phyloP scores from a whole-genome alignment of 2,888 invertebrate species.

The Colostygia pectinataria region DNA sequence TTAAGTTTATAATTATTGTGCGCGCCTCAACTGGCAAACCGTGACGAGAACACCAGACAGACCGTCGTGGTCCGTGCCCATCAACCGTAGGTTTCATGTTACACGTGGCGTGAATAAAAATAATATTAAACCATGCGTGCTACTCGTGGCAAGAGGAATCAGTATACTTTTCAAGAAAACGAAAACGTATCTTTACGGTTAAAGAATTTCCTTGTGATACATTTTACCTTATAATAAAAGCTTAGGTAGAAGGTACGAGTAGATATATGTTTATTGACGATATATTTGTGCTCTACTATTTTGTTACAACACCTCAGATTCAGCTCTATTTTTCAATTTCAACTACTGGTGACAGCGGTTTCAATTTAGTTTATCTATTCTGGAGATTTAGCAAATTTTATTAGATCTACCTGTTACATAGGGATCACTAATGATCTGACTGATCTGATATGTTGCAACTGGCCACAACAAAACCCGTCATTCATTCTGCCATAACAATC shows the following conservation, averaged over 20 bases:
- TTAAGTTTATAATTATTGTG: conserved; percentile 32
- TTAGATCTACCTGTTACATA: conserved; percentile 15
- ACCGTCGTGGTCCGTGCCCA: conserved; percentile 57
- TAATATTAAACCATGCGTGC: conserved; percentile 18
- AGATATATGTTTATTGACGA: no score
- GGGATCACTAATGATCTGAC: conserved; percentile 16
- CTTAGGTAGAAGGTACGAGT: no score
- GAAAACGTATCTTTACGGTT: no score
- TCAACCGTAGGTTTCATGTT: conserved; percentile 55
- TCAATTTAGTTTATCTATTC: no score
- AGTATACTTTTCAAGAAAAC: conserved; percentile 1
- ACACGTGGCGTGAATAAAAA: conserved; percentile 62
- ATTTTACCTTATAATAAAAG: no score
- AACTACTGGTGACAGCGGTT: no score
- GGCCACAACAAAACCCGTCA: conserved; percentile 13
- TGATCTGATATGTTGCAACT: conserved; percentile 19
- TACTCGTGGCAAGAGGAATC: neutral
- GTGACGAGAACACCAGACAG: conserved; percentile 52
- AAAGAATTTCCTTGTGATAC: no score
- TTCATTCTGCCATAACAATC: conserved; percentile 21
- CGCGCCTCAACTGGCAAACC: conserved; percentile 41
- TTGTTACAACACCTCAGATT: no score
- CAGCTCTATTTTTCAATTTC: no score
- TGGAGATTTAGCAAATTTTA: neutral
- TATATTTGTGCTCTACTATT: no score